Evolutionary conservation across 2,797 vertebrate genomes (phyloP).

Genomic region (Microctenopoma steveboyesi): DNA sequence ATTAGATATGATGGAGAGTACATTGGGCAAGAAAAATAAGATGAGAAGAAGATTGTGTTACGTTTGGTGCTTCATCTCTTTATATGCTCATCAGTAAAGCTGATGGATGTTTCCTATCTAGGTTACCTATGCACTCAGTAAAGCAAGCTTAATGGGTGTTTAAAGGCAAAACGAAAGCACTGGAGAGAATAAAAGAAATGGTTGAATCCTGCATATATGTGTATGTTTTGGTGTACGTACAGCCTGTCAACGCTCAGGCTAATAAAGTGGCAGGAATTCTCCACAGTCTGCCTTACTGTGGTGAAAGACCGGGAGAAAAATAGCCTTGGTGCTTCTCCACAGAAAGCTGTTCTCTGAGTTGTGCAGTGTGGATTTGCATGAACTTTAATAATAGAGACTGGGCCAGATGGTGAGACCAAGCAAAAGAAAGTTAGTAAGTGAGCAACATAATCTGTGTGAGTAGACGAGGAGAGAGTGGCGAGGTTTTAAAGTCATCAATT

Average conservation of each 20-base stretch:
- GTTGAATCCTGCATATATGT: conserved; percentile 42
- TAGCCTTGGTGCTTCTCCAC: conserved; percentile 26
- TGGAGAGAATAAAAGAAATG: conserved; percentile 42
- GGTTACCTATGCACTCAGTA: neutral
- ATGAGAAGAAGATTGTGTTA: no score
- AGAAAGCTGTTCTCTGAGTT: conserved; percentile 46
- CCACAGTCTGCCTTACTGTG: conserved; percentile 53
- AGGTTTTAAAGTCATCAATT: conserved; percentile 59
- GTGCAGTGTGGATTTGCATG: conserved; percentile 57
- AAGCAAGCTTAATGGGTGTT: conserved; percentile 19
- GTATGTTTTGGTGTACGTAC: conserved; percentile 47
- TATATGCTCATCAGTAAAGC: conserved; percentile 2
- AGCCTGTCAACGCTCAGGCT: conserved; percentile 37
- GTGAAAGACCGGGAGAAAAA: conserved; percentile 32
- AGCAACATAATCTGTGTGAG: conserved; percentile 9
- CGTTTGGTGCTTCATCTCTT: neutral
- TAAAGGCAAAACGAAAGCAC: conserved; percentile 9
- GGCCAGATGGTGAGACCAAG: conserved; percentile 42
- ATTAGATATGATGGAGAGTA: no score
- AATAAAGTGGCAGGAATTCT: conserved; percentile 62
- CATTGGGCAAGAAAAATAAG: no score
- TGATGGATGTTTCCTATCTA: conserved; percentile 5
- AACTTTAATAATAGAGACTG: conserved; percentile 44
- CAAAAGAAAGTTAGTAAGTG: conserved; percentile 26
- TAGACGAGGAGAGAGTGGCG: conserved; percentile 22